Evolutionary conservation across 2,888 invertebrate species (phyloP), one percentile per base, ranked within the genome.

Genomic region (Volucella inanis): DNA sequence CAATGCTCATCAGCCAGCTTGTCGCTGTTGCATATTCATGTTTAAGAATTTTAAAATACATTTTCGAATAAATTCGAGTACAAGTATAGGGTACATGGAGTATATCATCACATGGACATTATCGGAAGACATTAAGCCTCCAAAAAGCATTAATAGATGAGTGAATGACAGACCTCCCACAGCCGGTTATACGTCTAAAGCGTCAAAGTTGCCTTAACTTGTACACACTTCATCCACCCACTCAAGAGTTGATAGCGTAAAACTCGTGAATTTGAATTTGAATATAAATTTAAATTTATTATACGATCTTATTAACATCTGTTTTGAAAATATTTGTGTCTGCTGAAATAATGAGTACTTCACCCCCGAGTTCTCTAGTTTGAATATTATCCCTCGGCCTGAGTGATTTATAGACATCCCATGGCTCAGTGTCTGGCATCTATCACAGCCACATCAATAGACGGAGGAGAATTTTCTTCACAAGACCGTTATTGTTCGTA

Each of bases 271-370:
- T 80, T 31, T 31, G 31, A 31, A 31, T 31, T 22, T 22, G 18
- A 80, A 80, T 80, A 6, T 31, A 6, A 31, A 31, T 31, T 80
- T 59, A 75, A 84, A 84, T 84, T 84, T 84, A 84, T 84, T 80
- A 80, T 75, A 70, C 47, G 59, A 75, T 75, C 65, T 84, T 79
- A 79, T 84, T 79, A 79, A 84, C 80, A 84, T 80, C 80, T 84
- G 84, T 62, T 31, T 84, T 70, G 75, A 77, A 68, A 79, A 79
- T 54, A 75, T 70, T 79, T 74, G 71, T 72, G 50, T 78, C 68
- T 62, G 49, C 31, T 71, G 52, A 71, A 79, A 65, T 49, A 78
- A 49, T 57, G 54, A 57, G 38, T 50, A 15, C 38, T 14, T 49
- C 38, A 41, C 57, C 65, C 38, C 57, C 31, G 31, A 31, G 31